These are phyloP conservation scores for Montipora efflorescens DNA, from an alignment of 64 coral and sea anemone species.

Conservation along the genomic window DNA sequence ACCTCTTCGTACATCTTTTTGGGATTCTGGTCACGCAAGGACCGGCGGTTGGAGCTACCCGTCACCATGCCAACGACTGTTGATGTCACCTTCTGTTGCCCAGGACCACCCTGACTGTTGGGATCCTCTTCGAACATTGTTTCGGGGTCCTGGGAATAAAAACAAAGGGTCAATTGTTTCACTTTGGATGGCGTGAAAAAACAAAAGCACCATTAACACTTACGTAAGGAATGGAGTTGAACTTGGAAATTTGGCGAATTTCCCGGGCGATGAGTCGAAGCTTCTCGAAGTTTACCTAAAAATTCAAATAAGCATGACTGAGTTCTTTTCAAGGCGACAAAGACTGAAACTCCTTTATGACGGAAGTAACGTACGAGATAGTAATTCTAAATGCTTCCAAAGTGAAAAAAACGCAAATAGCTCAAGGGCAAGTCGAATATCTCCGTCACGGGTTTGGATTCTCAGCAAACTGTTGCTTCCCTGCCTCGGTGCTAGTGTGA, in stretches of 20 bases:
- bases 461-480: too few species aligned
- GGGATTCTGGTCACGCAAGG: constrained; percentile 79
- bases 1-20: constrained; percentile 95
- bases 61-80: constrained; percentile 94
- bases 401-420: too few species aligned
- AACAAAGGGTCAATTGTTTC: not conserved
- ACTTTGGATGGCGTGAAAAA: not conserved
- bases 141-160: constrained; percentile 65
- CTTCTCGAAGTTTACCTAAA: constrained; percentile 92
- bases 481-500: too few species aligned
- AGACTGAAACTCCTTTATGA: too few species aligned
- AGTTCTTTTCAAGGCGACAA: too few species aligned
- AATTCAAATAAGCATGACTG: not conserved
- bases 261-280: constrained; percentile 93
- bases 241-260: constrained; percentile 85
- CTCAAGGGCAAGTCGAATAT: too few species aligned
- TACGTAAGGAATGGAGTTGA: constrained; percentile 87
- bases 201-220: constrained; percentile 19
- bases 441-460: too few species aligned
- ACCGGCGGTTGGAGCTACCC: constrained; percentile 66
- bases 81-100: constrained; percentile 89
- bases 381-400: too few species aligned
- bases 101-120: constrained; percentile 59
- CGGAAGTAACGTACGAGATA: too few species aligned
- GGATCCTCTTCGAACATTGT: constrained; percentile 86